Evolutionary conservation across 1,140 invertebrate species (phyloP), one percentile per base, ranked within the genome.

Genomic region (Ceratina calcarata): DNA sequence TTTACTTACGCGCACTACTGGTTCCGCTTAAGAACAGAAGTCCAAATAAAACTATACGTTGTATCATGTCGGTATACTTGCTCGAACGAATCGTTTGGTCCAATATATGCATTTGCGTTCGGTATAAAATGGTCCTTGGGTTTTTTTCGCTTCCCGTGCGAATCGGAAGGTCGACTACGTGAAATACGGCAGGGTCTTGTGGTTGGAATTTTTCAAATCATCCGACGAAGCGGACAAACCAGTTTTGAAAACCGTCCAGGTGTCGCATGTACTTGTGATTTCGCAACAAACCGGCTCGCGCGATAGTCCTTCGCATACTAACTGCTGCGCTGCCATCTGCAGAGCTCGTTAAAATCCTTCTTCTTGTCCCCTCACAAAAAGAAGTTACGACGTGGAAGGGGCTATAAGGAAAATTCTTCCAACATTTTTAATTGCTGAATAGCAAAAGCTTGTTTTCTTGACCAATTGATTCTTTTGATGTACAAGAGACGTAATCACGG

Each of bases 1-100:
- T 45, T 45, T 45, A 85, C 84, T 84, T 1, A 85, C 79, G 82
- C 57, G 84, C 79, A 18, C 4, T 32, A 18, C 4, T 32, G 22
- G 51, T 45, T 2, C 15, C 24, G n/a, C n/a, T 37, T 22, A 85
- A 3, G 20, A 57, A 32, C 2, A 81, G 1, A 24, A 78, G 24
- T 10, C 45, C 20, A 6, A 62, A 12, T 1, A 85, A 12, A 22
- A 74, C 8, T 1, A 20, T 3, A 15, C 18, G 24, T 24, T 0
- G 24, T 12, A 18, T 84, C 82, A 85, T 84, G 18, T 55, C 61
- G 77, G 24, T 57, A 69, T 10, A 27, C 16, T 45, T 45, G 3
- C 10, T 10, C 6, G 37, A 8, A 45, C 6, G 10, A 45, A 45
- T 45, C 7, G 6, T 37, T 37, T 37, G 2, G 6, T 37, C 32